Base-by-base conservation (phyloP, 2,888 invertebrate genomes). In the Limnephilus marmoratus region DNA sequence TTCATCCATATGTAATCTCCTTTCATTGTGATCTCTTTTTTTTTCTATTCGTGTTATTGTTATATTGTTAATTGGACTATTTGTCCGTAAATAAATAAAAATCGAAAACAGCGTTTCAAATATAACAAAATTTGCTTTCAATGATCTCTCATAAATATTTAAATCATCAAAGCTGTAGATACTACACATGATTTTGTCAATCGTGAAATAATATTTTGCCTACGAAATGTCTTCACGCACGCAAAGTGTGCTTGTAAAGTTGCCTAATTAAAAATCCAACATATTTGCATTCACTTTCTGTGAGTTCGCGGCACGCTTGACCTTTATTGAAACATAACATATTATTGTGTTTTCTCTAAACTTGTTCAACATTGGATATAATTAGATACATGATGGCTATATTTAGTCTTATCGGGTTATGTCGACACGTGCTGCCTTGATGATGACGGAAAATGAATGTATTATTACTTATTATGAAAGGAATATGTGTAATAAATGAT, bases 311-410 rank as follows among this genome's bases (percentile, higher is more conserved):
- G 49, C 31, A 15, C 15, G 87, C 29, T 5, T 45, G 87, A 87
- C 87, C 87, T 87, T 86, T 86, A 53, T 87, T 9, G 11, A 85
- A 31, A 49, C 49, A 68, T 87, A 87, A 31, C 87, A 31, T 53
- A 87, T 85, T 85, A 85, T 85, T 85, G 15, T 87, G 68, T 68
- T 87, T 87, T 87, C 49, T 29, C 34, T 31, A 87, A 87, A n/a
- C 68, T 24, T 68, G 68, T 68, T 68, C 9, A n/a, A 85, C 31
- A 18, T 87, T 86, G 41, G 41, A 41, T 86, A 86, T 86, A 86
- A 41, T 86, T 86, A 86, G 86, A 86, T 11, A n/a, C 86, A 29
- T 3, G 0, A 5, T 31, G 53, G 13, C n/a, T 87, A 87, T 87
- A 31, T 31, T 31, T 49, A 87, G 49, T 18, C n/a, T 87, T 87